Base-by-base conservation (phyloP, 92 coral and sea anemone species). In the Porites rus region DNA sequence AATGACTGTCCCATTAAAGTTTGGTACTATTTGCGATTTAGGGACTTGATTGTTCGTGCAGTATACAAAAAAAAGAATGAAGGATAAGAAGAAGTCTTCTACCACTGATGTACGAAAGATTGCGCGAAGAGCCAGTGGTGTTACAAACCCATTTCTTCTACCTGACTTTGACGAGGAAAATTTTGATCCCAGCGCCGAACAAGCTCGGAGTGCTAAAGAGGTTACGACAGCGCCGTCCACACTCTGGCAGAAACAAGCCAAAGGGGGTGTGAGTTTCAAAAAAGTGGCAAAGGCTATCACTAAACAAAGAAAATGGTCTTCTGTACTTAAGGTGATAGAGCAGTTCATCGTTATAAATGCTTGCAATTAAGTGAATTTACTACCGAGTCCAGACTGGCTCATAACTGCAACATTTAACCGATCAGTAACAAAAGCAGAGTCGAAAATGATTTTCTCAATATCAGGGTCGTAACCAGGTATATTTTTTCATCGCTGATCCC, bases 211-310 rank as follows among this genome's bases (percentile, higher is more conserved):
- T 2, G 72, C 71, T 10, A 68, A 50, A 11, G 90, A 92, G 63
- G 81, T 53, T 11, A n/a, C 77, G 10, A 86, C 81, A 79, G 69
- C 81, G 5, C 51, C 62, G 12, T 16, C 81, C 11, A 25, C 65
- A 85, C 31, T 76, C 17, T 52, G 53, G 46, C 88, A 72, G 13
- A 81, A 77, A 1, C 72, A 80, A 50, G 77, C 61, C 20, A 88
- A 70, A 4, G 70, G 76, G 0, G 87, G 89, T 1, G 51, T 88
- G 14, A 93, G 87, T 13, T 90, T 94, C 63, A 93, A 91, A 70
- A 89, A 81, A 38, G 76, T 94, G 7, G 98, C 98, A 7, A 88
- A 75, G 77, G 98, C 98, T 1, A 83, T 94, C 22, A 85, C 90
- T 1, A 87, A 90, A 58, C 98, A 94, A 60, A 87, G 90, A 64